Conservation (phyloP, 1,140 invertebrate species). For the Cotesia vestalis region DNA sequence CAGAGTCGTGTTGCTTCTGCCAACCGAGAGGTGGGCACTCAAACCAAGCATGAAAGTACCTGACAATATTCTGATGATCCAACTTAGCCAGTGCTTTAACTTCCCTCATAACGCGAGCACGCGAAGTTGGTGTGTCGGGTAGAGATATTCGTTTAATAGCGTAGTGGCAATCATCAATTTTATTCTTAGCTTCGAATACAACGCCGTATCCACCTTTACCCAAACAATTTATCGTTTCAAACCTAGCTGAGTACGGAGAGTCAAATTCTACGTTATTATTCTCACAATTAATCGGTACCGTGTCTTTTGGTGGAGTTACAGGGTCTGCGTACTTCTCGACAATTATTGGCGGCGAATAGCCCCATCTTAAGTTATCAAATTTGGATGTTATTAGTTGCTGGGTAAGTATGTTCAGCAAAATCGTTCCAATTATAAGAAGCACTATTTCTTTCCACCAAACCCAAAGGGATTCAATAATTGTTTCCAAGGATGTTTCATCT, state of each 20-base stretch:
- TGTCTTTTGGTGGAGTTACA: slow-evolving; percentile 48
- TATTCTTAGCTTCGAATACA: slow-evolving; percentile 95
- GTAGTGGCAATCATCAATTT: slow-evolving; percentile 93
- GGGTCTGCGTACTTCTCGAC: slow-evolving; percentile 62
- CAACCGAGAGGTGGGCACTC: slow-evolving; percentile 89
- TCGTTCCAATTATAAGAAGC: slow-evolving; percentile 72
- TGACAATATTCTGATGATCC: slow-evolving; percentile 93
- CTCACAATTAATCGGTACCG: slow-evolving; percentile 32
- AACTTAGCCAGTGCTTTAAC: slow-evolving; percentile 93
- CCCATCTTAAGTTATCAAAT: slow-evolving; percentile 46
- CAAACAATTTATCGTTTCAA: slow-evolving; percentile 83
- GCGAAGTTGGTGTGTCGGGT: slow-evolving; percentile 80
- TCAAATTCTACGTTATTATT: slow-evolving; percentile 62
- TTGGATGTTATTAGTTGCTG: slow-evolving; percentile 59
- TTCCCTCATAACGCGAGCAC: slow-evolving; percentile 90
- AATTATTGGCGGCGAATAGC: slow-evolving; percentile 49
- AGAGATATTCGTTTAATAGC: slow-evolving; percentile 94
- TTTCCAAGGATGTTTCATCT: slow-evolving; percentile 66
- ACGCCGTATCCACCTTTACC: slow-evolving; percentile 97
- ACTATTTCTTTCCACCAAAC: slow-evolving; percentile 85
- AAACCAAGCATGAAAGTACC: slow-evolving; percentile 94
- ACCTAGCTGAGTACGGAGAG: slow-evolving; percentile 86
- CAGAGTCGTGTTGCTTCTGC: slow-evolving; percentile 82
- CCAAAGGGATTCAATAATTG: slow-evolving; percentile 77
- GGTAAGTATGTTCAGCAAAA: slow-evolving; percentile 71